Evolutionary conservation across 2,888 invertebrate genomes (phyloP).

Genomic region (Cistogaster globosa): DNA sequence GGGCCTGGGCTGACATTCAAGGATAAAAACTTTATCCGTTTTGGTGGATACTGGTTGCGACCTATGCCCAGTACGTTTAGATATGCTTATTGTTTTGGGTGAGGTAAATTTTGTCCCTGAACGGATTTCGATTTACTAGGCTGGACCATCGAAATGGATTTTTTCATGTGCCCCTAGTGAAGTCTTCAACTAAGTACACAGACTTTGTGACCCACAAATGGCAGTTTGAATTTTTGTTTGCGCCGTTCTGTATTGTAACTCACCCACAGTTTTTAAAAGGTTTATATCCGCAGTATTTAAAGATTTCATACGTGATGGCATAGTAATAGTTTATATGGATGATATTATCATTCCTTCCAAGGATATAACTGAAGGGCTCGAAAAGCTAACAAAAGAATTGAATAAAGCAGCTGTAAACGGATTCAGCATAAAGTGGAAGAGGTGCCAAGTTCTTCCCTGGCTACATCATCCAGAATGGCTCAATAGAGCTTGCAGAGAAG

Average conservation of each 20-base stretch:
- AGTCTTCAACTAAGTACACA: too few relatives aligned
- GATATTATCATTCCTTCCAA: background rate
- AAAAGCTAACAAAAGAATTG: background rate
- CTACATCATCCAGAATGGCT: background rate
- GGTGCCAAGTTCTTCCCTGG: background rate
- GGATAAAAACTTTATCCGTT: background rate
- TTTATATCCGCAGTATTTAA: too few relatives aligned
- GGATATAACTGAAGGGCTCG: background rate
- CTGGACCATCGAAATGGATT: too few relatives aligned
- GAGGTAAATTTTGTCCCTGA: constrained; percentile 1
- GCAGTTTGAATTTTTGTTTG: too few relatives aligned
- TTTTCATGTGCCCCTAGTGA: too few relatives aligned
- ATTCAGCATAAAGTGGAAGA: background rate
- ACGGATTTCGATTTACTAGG: too few relatives aligned
- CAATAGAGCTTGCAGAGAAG: background rate
- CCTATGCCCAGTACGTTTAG: background rate
- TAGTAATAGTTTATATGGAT: background rate
- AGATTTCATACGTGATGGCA: background rate
- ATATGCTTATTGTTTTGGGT: background rate
- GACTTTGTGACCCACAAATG: too few relatives aligned
- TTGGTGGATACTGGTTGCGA: background rate
- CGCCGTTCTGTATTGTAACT: too few relatives aligned
- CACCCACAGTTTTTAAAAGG: too few relatives aligned
- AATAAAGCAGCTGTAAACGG: background rate
- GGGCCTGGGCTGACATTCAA: background rate